Evolutionary conservation across 2,113 vertebrate genomes (phyloP), one percentile per base, ranked within the genome.

Genomic region (Zosterops japonicus): DNA sequence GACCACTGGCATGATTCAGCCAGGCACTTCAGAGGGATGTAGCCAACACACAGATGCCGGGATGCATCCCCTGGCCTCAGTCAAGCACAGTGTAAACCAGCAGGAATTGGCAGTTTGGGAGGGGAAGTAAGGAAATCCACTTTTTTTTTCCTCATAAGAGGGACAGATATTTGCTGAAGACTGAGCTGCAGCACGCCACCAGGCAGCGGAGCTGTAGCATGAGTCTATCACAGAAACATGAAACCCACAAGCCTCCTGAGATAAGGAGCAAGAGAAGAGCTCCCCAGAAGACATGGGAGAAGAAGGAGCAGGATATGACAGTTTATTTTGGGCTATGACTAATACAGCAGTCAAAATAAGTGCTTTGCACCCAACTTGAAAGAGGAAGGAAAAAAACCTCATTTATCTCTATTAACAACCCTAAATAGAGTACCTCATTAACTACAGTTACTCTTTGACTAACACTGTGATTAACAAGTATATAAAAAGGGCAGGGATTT

Each of bases 81-180:
- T 6, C 0, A 2, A 79, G 35, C 16, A 24, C 0, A 1, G 3
- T 55, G 23, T 42, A 77, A 81, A 67, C 14, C 76, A 70, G 21
- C 18, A 81, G 33, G 20, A 19, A 8, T 3, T 35, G 22, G 27
- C 8, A 2, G 9, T 56, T 80, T 46, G 74, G 55, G 33, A 70
- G 29, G 42, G 36, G 61, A 81, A 67, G 33, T 2, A 70, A 11
- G 20, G 63, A 63, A 75, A 74, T 82, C 19, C 19, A 29, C 20
- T 67, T 39, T 41, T 53, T 53, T 67, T 1, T 67, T 1, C 1
- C 6, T 36, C 20, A 7, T 10, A 33, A 0, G 2, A 77, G 41
- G n/a, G 31, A 65, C 5, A 64, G 20, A 4, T 36, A 21, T 6
- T 35, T 52, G 15, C 56, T 84, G 6, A 75, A 67, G 23, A 33